A percentile compares a stretch with the other conserved stretches of the same genome.
phyloP scores from a whole-genome alignment of 2,888 invertebrate genomes.

The Stenotaenia linearis region DNA sequence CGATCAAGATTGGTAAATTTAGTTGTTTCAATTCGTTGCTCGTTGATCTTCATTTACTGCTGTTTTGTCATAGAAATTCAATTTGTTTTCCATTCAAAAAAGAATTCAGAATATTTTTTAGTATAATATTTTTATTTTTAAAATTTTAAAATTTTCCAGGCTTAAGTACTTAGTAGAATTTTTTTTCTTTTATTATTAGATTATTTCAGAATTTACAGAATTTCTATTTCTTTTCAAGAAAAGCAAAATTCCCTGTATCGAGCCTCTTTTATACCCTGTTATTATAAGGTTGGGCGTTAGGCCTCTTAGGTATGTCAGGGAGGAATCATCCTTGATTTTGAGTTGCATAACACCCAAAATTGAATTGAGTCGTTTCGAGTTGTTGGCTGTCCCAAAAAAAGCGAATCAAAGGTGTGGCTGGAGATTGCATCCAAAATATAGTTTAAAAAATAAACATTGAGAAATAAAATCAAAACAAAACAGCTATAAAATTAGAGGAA shows the following conservation, averaged over 20 bases:
- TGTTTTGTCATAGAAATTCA: no score
- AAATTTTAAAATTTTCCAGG: no score
- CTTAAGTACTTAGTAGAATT: no score
- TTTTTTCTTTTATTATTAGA: no score
- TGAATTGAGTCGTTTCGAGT: background rate
- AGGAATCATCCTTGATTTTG: conserved; percentile 21
- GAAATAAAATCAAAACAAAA: background rate
- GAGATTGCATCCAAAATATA: background rate
- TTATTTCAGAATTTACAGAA: no score
- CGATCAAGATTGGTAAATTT: no score
- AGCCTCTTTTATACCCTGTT: background rate
- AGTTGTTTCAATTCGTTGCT: no score
- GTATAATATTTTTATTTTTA: no score
- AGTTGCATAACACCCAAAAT: conserved; percentile 24
- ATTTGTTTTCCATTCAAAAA: no score
- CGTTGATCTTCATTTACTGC: no score
- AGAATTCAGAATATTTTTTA: no score
- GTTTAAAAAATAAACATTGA: background rate
- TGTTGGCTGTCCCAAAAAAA: background rate
- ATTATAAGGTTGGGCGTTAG: conserved; percentile 12
- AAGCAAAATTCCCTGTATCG: background rate
- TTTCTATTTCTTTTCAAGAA: background rate
- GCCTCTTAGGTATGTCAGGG: conserved; percentile 2
- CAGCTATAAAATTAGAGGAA: background rate
- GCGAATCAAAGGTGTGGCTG: background rate